Evolutionary conservation across 2,888 invertebrate genomes (phyloP), one percentile per base, ranked within the genome.

Genomic region (Graphium colonna): DNA sequence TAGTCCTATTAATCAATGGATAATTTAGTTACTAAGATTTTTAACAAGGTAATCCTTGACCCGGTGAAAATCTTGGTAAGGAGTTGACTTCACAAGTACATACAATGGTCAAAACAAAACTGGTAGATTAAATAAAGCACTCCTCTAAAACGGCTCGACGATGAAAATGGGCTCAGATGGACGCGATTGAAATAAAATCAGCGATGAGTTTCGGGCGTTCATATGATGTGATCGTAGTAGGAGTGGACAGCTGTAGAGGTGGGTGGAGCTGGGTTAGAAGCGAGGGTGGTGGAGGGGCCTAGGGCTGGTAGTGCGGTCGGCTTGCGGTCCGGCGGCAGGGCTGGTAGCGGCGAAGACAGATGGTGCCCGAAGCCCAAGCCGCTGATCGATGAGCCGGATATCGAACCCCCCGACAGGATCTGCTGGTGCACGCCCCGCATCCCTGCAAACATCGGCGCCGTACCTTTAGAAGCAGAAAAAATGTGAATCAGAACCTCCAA

Each of bases 241-340:
- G 87, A 61, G 79, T 91, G 68, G 67, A 88, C 64, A 65, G 77
- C 61, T 69, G 87, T 67, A 5, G 82, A 73, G 1, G 81, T 70
- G 0, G 91, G 81, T 2, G 91, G 42, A 1, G 86, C 78, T 2
- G 88, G 62, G 3, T 61, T 58, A n/a, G 60, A 55, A 73, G 65
- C 62, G 69, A 71, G 58, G 4, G 75, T 59, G 4, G 73, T 65
- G 1, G 90, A 82, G 1, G 90, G 79, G 0, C 91, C 85, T 38
- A 91, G 79, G 9, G 90, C 84, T 0, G 92, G 88, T 49, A 91
- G 90, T 18, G 91, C 90, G n/a, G 91, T 84, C 1, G 91, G 90
- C 72, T 92, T 92, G 65, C 92, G 84, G 62, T 92, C 92, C n/a
- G 91, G 90, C 9, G 91, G 90, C 52, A 90, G 67, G 3, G 85